A percentile compares a stretch with the other conserved stretches of the same genome.
These are phyloP conservation scores for Mnemiopsis leidyi DNA, from an alignment of 37 sponge, comb jelly and placozoan species.

Conservation along the genomic window DNA sequence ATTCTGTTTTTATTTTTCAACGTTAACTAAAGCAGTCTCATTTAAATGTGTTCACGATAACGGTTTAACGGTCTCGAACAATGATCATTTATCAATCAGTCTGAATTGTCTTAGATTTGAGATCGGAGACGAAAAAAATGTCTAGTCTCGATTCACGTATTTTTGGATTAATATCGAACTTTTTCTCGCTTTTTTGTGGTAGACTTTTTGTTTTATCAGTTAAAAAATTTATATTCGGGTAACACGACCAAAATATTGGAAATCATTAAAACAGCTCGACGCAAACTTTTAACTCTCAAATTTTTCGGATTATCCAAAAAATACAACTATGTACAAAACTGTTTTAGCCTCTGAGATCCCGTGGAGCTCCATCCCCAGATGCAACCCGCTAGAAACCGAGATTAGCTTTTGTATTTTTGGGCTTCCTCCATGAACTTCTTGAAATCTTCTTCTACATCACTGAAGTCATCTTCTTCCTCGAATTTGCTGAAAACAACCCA, in stretches of 20 bases:
- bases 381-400: too few relatives aligned
- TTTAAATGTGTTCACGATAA: neutral
- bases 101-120: neutral
- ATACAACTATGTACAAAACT: constrained; percentile 32
- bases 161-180: neutral
- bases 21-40: neutral
- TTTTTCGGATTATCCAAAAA: neutral
- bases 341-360: neutral
- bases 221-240: neutral
- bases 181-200: neutral
- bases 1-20: neutral
- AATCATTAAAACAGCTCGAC: neutral
- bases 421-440: constrained; percentile 64
- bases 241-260: neutral
- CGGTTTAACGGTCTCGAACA: neutral
- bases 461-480: constrained; percentile 65
- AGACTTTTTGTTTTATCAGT: neutral
- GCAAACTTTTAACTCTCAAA: neutral
- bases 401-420: constrained; percentile 36
- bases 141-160: neutral
- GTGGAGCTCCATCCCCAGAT: neutral
- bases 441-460: constrained; percentile 64
- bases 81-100: neutral
- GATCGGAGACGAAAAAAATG: neutral
- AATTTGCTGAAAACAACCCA: constrained; percentile 6